Conservation (phyloP, 2,888 invertebrate genomes). For the Perizoma affinitatum region DNA sequence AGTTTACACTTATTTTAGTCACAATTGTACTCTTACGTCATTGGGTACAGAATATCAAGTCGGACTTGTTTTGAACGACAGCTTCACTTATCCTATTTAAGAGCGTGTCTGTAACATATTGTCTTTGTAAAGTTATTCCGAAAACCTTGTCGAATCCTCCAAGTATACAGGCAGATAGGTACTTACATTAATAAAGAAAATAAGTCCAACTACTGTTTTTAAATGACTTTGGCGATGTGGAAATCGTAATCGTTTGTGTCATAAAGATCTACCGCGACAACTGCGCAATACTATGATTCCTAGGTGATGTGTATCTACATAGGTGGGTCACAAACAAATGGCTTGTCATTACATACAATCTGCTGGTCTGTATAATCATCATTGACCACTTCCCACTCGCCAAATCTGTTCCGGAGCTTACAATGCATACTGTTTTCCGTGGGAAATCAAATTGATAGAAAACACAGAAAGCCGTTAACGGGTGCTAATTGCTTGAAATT, state of each 20-base stretch:
- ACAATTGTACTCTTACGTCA: conserved; percentile 61
- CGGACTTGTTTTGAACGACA: conserved; percentile 57
- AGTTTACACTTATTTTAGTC: conserved; percentile 46
- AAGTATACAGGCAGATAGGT: conserved; percentile 31
- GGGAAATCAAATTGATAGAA: conserved; percentile 61
- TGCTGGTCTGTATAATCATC: conserved; percentile 56
- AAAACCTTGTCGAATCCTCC: conserved; percentile 47
- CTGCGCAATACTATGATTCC: conserved; percentile 39
- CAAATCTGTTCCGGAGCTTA: conserved; percentile 48
- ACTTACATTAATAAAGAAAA: conserved; percentile 20
- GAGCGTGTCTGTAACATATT: conserved; percentile 69
- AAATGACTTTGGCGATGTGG: conserved; percentile 24
- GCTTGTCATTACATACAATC: conserved; percentile 68
- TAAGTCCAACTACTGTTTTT: too few species aligned
- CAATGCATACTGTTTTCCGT: conserved; percentile 63
- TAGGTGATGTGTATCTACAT: conserved; percentile 24
- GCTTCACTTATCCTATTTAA: conserved; percentile 59
- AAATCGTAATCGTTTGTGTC: conserved; percentile 35
- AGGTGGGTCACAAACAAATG: conserved; percentile 50
- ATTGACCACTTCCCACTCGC: conserved; percentile 67
- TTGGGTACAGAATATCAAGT: conserved; percentile 46
- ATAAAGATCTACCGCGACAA: conserved; percentile 24
- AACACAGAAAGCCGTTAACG: conserved; percentile 37
- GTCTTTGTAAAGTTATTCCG: conserved; percentile 47
- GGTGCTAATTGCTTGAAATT: conserved; percentile 34